These are phyloP conservation scores for Platichthys flesus DNA, from an alignment of 2,113 vertebrate species.

Conservation along the genomic window DNA sequence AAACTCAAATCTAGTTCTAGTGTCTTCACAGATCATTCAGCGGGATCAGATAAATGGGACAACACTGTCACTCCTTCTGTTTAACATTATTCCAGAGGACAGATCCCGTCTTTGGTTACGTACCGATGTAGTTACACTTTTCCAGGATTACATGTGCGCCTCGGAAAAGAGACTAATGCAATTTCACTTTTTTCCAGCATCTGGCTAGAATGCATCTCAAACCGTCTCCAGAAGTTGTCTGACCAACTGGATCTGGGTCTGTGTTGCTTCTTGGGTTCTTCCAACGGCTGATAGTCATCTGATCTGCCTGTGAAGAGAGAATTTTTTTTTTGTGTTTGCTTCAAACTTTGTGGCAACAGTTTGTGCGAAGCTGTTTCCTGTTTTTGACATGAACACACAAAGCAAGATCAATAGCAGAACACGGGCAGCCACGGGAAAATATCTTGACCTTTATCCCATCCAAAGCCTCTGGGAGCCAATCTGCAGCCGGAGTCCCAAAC, in stretches of 20 bases:
- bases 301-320: not conserved
- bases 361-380: constrained; percentile 1
- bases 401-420: not conserved
- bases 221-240: not conserved
- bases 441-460: not conserved
- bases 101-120: not conserved
- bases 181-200: not conserved
- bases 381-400: constrained; percentile 6
- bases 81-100: not conserved
- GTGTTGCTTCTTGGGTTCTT: not conserved
- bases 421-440: not conserved
- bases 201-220: not conserved
- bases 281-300: constrained; percentile 3
- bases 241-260: not conserved
- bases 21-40: too few species aligned
- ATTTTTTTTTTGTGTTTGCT: not conserved
- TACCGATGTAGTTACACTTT: not conserved
- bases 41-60: not conserved
- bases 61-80: not conserved
- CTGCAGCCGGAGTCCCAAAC: not conserved
- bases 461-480: not conserved
- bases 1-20: too few species aligned
- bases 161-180: not conserved
- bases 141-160: not conserved
- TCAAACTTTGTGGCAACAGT: constrained; percentile 10